These are phyloP conservation scores for Lophura nycthemera DNA, from an alignment of 2,113 vertebrate genomes.

Conservation along the genomic window DNA sequence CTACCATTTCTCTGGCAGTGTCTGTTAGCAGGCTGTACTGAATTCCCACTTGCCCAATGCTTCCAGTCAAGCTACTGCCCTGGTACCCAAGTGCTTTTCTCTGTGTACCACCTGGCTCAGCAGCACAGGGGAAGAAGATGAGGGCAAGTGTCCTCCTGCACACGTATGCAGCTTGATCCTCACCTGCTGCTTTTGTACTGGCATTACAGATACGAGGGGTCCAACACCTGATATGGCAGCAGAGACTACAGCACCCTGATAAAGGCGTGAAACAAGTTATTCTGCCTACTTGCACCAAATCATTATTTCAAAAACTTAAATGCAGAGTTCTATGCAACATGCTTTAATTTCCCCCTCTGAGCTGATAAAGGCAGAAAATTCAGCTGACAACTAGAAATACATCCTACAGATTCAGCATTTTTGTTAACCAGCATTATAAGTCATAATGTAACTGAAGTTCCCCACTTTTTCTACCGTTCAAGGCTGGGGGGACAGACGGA, in stretches of 20 bases:
- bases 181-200: not conserved
- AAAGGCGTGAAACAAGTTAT: not conserved
- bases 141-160: not conserved
- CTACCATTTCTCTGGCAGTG: not conserved
- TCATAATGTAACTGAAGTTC: not conserved
- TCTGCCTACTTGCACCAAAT: not conserved
- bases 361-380: not conserved
- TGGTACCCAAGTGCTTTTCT: not conserved
- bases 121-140: not conserved
- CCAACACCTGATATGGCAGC: not conserved
- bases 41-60: not conserved
- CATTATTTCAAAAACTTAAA: not conserved
- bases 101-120: not conserved
- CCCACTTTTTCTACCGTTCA: not conserved
- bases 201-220: accelerated
- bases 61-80: not conserved
- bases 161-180: not conserved
- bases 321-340: not conserved
- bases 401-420: not conserved
- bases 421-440: not conserved
- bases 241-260: not conserved
- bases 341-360: not conserved
- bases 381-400: not conserved
- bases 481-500: too few species aligned
- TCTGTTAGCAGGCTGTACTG: not conserved